phyloP scores from a whole-genome alignment of 2,888 invertebrate genomes.

The Cybosia mesomella region DNA sequence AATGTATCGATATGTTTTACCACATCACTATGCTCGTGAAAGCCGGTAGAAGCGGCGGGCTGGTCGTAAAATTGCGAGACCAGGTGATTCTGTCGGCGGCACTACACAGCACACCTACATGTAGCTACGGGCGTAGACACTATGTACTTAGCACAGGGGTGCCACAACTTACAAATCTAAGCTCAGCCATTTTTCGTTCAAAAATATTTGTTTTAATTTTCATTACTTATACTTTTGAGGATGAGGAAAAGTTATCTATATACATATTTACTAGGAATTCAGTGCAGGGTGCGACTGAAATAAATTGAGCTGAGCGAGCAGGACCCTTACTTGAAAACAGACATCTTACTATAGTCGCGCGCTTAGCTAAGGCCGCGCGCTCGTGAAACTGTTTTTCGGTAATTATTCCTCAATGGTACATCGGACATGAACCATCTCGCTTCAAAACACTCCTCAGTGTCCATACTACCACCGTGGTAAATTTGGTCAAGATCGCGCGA shows the following conservation, averaged over 20 bases:
- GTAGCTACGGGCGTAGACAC: slow-evolving; percentile 51
- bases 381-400: no score
- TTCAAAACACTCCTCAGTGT: no score
- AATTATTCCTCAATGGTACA: no score
- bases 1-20: slow-evolving; percentile 31
- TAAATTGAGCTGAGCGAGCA: no score
- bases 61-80: slow-evolving; percentile 84
- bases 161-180: slow-evolving; percentile 20
- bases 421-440: no score
- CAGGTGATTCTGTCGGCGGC: slow-evolving; percentile 83
- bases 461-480: no score
- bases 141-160: slow-evolving; percentile 52
- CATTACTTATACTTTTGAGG: neutral
- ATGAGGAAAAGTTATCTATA: neutral
- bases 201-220: neutral
- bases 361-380: no score
- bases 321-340: no score
- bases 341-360: no score
- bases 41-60: slow-evolving; percentile 70
- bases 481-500: no score
- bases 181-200: neutral
- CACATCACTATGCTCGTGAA: slow-evolving; percentile 56
- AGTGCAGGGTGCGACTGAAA: no score
- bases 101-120: slow-evolving; percentile 49
- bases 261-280: no score